Conservation (phyloP, 1,140 invertebrate genomes). For the Drosophila rufa region DNA sequence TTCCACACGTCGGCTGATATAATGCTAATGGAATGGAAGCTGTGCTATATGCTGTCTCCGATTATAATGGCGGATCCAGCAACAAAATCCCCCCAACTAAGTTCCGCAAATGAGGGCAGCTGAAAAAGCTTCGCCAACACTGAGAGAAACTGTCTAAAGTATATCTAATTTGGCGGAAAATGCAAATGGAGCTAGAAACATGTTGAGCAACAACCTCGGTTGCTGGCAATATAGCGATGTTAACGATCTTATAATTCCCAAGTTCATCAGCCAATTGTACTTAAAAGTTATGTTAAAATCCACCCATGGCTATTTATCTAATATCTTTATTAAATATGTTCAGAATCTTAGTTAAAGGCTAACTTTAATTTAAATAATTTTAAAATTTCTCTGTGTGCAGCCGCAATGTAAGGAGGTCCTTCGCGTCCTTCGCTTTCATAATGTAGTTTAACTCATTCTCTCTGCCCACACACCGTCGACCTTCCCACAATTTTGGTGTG, state of each 20-base stretch:
- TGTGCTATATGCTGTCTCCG: constrained; percentile 10
- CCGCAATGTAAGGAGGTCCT: background rate
- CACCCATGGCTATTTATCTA: too few relatives aligned
- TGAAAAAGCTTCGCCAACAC: background rate
- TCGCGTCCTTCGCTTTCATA: constrained; percentile 1
- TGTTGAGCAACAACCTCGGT: too few relatives aligned
- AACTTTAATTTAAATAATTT: background rate
- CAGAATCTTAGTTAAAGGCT: too few relatives aligned
- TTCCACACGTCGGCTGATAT: constrained; percentile 25
- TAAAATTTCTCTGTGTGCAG: constrained; percentile 1
- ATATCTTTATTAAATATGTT: background rate
- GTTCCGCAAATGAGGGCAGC: background rate
- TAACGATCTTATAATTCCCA: background rate
- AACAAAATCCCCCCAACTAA: background rate
- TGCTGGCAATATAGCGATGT: too few relatives aligned
- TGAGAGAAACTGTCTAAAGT: background rate
- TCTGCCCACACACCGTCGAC: background rate
- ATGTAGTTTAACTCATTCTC: constrained; percentile 33
- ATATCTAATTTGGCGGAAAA: background rate
- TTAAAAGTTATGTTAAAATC: background rate
- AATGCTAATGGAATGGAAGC: constrained; percentile 60
- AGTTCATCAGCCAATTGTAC: background rate
- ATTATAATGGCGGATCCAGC: constrained; percentile 14
- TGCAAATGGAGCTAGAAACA: background rate
- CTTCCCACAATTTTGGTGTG: constrained; percentile 1